These are phyloP conservation scores for Sceloporus tristichus DNA, from an alignment of 2,113 vertebrate genomes.

Conservation along the genomic window DNA sequence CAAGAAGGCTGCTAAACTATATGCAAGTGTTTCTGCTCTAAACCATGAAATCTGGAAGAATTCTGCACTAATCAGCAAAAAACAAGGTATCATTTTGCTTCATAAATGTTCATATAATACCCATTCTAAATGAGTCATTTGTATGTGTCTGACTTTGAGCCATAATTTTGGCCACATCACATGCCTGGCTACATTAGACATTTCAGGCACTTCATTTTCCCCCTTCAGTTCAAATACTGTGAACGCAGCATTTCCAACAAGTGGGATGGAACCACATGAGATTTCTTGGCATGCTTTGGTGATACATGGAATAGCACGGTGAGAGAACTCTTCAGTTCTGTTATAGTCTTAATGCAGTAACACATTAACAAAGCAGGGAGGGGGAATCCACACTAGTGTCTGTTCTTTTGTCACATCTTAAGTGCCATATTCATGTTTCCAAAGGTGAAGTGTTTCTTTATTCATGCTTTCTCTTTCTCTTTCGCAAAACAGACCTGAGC, in stretches of 20 bases:
- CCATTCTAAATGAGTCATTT: background rate
- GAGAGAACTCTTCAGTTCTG: background rate
- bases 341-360: background rate
- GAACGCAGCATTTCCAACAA: background rate
- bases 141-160: background rate
- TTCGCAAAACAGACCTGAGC: background rate
- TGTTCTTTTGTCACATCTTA: background rate
- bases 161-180: background rate
- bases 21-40: constrained; percentile 1
- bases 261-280: background rate
- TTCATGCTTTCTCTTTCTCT: background rate
- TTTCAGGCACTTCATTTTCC: background rate
- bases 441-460: background rate
- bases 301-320: accelerated
- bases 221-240: background rate
- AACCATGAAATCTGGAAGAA: constrained; percentile 6
- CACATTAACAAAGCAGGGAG: accelerated
- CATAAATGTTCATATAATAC: background rate
- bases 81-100: background rate
- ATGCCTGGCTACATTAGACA: background rate
- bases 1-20: constrained; percentile 12
- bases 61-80: constrained; percentile 7
- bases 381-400: background rate
- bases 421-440: background rate
- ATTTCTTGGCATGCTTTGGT: accelerated